phyloP scores from a whole-genome alignment of 1,140 invertebrate species.

The Drosophila simulans region DNA sequence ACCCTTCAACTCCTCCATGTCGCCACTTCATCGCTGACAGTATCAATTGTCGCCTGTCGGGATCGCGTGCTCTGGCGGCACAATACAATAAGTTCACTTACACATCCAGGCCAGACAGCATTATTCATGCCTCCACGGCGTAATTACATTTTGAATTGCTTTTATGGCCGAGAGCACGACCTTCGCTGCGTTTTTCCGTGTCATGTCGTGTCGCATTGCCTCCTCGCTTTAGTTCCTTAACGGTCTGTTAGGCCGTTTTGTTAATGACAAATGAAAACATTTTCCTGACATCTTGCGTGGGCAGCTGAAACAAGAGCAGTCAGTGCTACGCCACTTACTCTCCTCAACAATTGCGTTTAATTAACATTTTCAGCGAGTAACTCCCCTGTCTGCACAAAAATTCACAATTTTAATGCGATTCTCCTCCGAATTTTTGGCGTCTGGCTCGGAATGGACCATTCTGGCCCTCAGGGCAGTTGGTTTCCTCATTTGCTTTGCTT shows the following conservation, averaged over 20 bases:
- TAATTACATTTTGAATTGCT: slow-evolving; percentile 82
- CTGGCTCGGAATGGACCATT: slow-evolving; percentile 21
- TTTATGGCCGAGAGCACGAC: slow-evolving; percentile 66
- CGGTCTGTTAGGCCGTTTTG: slow-evolving; percentile 60
- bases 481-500: slow-evolving; percentile 41
- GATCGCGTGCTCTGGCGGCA: slow-evolving; percentile 60
- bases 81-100: slow-evolving; percentile 80
- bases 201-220: slow-evolving; percentile 17
- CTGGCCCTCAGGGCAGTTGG: slow-evolving; percentile 26
- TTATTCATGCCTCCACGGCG: slow-evolving; percentile 76
- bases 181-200: slow-evolving; percentile 16
- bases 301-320: slow-evolving; percentile 38
- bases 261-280: slow-evolving; percentile 81
- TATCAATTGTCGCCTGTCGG: slow-evolving; percentile 56
- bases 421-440: slow-evolving; percentile 1
- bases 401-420: slow-evolving; percentile 52
- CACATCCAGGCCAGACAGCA: slow-evolving; percentile 74
- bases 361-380: slow-evolving; percentile 65
- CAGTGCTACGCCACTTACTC: slow-evolving; percentile 20
- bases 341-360: slow-evolving; percentile 67
- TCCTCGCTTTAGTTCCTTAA: slow-evolving; percentile 38
- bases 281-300: slow-evolving; percentile 72
- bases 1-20: slow-evolving; percentile 30
- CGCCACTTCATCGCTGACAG: slow-evolving; percentile 36
- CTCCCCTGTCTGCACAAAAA: slow-evolving; percentile 16